Conservation (phyloP, 2,888 invertebrate species). For the Protula sp. region DNA sequence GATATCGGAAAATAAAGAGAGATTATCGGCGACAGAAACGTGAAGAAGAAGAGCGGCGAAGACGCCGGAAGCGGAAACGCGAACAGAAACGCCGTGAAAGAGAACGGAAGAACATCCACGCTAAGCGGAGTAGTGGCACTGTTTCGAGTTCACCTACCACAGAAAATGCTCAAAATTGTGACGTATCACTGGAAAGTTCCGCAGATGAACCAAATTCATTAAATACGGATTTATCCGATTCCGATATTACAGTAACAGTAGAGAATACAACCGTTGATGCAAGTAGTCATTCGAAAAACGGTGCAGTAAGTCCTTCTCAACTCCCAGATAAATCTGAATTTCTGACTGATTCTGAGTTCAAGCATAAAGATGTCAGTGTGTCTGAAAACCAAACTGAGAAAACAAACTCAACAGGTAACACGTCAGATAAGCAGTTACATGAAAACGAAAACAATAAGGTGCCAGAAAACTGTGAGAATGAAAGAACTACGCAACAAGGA, state of each 20-base stretch:
- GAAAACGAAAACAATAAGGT: no score
- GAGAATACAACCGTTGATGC: background rate
- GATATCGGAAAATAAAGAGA: background rate
- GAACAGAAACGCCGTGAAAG: background rate
- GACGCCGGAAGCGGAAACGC: background rate
- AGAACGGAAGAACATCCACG: background rate
- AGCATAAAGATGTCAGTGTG: no score
- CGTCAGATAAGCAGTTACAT: background rate
- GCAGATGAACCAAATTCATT: background rate
- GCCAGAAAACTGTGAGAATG: no score
- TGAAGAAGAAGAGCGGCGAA: background rate
- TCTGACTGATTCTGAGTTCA: no score
- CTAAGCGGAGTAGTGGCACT: no score
- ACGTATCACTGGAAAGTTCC: background rate
- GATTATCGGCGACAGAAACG: background rate
- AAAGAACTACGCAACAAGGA: background rate
- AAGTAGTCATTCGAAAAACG: background rate
- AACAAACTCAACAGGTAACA: background rate
- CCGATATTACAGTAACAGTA: background rate
- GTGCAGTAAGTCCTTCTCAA: background rate
- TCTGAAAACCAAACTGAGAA: no score
- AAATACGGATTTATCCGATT: background rate
- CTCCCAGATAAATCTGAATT: no score
- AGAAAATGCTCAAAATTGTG: background rate
- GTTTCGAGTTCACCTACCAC: background rate